Base-by-base conservation (phyloP, 1,140 invertebrate genomes). In the Tribolium madens region DNA sequence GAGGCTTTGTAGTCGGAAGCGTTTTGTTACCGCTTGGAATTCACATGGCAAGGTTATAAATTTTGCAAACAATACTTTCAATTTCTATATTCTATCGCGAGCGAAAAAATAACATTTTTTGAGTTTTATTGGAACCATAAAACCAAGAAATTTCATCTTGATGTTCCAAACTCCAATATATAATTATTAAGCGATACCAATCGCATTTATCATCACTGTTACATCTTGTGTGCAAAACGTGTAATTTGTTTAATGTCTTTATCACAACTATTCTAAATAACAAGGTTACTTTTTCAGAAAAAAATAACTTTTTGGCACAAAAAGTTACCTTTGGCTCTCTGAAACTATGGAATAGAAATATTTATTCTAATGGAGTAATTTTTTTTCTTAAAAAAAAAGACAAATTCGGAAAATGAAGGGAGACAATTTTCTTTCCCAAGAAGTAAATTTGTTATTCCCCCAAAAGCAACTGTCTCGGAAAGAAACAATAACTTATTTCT, bases 211-310 rank as follows among this genome's bases (percentile, higher is more conserved):
- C 57, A 57, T 33, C 21, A 33, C 13, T 64, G n/a, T n/a, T n/a
- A n/a, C 13, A 26, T 26, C 53, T 60, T 26, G 10, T 60, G 12
- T 64, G 21, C 52, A 7, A 57, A 57, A 3, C 14, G 0, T 33
- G 57, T 33, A 33, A 31, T 64, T 33, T 64, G 21, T 33, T n/a
- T 33, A 64, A 64, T 64, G n/a, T 64, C 57, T 64, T 64, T 64
- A 64, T 64, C 31, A 26, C 57, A 31, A n/a, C 10, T 18, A 26
- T 26, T 57, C 9, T 57, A 5, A 15, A 50, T 50, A 50, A 50
- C 48, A 12, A 12, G 12, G 1, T 50, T 14, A 12, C 48, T 14
- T 14, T 42, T 10, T 9, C 9, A 2, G 2, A 31, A 31, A 3
- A 26, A 1, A 47, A 12, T 47, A 47, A 14, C 13, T n/a, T n/a